Percentiles rank a stretch among this genome's conserved stretches.
These are phyloP conservation scores for Choloepus hoffmanni DNA, from an alignment of 2,113 vertebrate genomes.

Conservation along the genomic window DNA sequence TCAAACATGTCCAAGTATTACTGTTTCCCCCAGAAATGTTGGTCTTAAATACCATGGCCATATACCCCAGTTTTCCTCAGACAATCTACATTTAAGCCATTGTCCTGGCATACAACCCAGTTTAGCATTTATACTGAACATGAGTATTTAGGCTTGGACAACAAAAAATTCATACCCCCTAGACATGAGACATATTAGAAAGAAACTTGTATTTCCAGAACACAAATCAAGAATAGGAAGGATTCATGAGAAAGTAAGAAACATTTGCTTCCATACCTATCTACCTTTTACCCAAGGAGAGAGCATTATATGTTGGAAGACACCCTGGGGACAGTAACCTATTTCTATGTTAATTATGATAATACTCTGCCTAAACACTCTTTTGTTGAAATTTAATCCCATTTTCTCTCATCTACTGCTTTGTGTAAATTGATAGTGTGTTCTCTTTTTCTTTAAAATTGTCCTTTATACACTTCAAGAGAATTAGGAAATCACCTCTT, in stretches of 20 bases:
- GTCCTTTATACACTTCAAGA: conserved; percentile 69
- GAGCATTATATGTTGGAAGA: conserved; percentile 49
- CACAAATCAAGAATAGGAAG: conserved; percentile 46
- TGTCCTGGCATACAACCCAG: not conserved
- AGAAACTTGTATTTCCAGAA: conserved; percentile 43
- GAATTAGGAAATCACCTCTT: conserved; percentile 76
- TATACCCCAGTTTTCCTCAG: not conserved
- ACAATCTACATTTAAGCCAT: not conserved
- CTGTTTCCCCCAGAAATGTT: not conserved
- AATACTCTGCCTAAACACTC: conserved; percentile 78
- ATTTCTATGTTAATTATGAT: conserved; percentile 83
- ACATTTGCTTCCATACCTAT: conserved; percentile 49
- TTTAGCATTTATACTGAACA: not conserved
- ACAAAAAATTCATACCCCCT: not conserved
- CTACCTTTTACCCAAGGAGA: conserved; percentile 60
- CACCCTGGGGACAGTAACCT: conserved; percentile 72
- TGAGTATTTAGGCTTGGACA: not conserved
- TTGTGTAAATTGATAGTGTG: conserved; percentile 74
- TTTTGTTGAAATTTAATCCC: conserved; percentile 82
- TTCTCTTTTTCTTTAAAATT: conserved; percentile 79
- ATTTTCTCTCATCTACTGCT: conserved; percentile 76
- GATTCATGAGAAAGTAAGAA: conserved; percentile 30
- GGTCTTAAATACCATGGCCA: not conserved
- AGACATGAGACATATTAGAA: not conserved
- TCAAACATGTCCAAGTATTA: not conserved